These are phyloP conservation scores for Galaxea fascicularis DNA, from an alignment of 92 coral and sea anemone species.

Conservation along the genomic window DNA sequence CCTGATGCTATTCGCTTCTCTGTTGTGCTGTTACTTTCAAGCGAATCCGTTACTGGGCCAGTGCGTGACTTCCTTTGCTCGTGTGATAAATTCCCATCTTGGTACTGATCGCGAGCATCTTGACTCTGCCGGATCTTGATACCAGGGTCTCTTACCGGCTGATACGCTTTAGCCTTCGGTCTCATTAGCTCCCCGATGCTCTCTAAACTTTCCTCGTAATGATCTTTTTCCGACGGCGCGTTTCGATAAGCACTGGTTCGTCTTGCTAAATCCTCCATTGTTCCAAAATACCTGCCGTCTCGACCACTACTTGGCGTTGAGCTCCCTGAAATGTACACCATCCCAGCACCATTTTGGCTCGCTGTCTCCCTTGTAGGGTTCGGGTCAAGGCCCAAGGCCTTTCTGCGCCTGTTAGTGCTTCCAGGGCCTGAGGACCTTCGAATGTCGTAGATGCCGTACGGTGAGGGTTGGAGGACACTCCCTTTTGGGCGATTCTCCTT, in stretches of 20 bases:
- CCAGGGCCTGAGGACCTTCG: slow-evolving; percentile 97
- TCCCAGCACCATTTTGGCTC: slow-evolving; percentile 23
- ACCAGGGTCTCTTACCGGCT: slow-evolving; percentile 8
- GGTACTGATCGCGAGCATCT: slow-evolving; percentile 7
- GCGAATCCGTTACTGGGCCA: background rate
- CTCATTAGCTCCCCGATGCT: slow-evolving; percentile 6
- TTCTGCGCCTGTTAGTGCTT: slow-evolving; percentile 93
- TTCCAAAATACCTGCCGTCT: slow-evolving; percentile 49
- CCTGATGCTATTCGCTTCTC: background rate
- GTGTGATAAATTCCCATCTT: background rate
- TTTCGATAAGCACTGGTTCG: slow-evolving; percentile 34
- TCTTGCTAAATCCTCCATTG: slow-evolving; percentile 24
- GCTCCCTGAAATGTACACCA: slow-evolving; percentile 90
- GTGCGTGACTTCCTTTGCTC: background rate
- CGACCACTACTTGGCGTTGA: slow-evolving; percentile 77
- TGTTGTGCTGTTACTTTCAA: background rate
- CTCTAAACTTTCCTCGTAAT: background rate
- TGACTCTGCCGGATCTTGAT: background rate
- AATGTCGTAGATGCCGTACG: slow-evolving; percentile 90
- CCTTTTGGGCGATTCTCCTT: slow-evolving; percentile 40
- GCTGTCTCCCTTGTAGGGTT: slow-evolving; percentile 59
- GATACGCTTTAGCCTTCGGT: background rate
- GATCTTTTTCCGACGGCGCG: background rate
- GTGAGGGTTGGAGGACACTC: slow-evolving; percentile 36
- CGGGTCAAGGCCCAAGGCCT: slow-evolving; percentile 87